phyloP scores from a whole-genome alignment of 2,797 vertebrate genomes.

The Perdix hodgsoniae region DNA sequence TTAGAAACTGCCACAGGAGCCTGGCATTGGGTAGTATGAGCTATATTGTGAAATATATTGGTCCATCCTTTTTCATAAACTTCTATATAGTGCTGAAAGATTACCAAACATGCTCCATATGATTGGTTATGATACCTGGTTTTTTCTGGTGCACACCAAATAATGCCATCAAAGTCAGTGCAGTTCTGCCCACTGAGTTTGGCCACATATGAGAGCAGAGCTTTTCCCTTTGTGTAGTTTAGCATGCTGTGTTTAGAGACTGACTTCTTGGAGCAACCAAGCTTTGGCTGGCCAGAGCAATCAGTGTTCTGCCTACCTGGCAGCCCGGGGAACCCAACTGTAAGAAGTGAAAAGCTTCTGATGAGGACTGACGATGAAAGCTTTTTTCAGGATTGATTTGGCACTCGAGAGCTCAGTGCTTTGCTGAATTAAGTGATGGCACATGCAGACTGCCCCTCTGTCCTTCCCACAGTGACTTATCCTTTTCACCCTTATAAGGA shows the following conservation, averaged over 20 bases:
- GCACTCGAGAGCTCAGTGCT: background rate
- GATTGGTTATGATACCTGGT: conserved; percentile 16
- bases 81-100: background rate
- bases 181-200: background rate
- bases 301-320: background rate
- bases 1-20: conserved; percentile 9
- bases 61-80: conserved; percentile 5
- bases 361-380: conserved; percentile 10
- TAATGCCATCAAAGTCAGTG: background rate
- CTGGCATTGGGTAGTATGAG: background rate
- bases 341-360: background rate
- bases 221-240: conserved; percentile 13
- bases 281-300: conserved; percentile 38
- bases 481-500: background rate
- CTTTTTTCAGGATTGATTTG: background rate
- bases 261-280: background rate
- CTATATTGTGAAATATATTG: conserved; percentile 3
- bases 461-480: background rate
- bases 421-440: background rate
- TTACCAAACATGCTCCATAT: background rate
- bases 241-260: background rate
- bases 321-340: background rate
- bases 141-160: background rate
- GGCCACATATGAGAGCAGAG: conserved; percentile 20
- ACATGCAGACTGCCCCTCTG: background rate